Base-by-base conservation (phyloP, 2,797 vertebrate genomes). In the Tachyglossus aculeatus region DNA sequence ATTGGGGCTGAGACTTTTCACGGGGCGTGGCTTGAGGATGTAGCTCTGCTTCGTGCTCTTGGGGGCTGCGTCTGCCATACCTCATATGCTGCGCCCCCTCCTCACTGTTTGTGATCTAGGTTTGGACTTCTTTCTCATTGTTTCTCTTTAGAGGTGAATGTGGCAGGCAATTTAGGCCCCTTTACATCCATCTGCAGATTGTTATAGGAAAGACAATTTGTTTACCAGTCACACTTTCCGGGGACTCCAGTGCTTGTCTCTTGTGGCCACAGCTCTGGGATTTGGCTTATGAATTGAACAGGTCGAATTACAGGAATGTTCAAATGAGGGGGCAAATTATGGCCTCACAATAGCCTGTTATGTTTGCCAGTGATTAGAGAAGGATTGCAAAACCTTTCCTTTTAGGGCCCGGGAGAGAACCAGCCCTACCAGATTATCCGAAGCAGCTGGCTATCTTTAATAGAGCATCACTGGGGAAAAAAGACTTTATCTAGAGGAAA, bases 301-400 rank as follows among this genome's bases (percentile, higher is more conserved):
- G 11, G 83, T 84, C 77, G 86, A 79, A 86, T 53, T 76, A 73
- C 82, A 45, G 80, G 83, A 76, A 81, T 89, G 77, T 65, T 81
- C 80, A 81, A 81, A 70, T 87, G 86, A 88, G 75, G 84, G 85
- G 88, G 54, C 64, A 82, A 67, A 86, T 91, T 91, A 64, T 81
- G 59, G 81, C 71, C 83, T 78, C 62, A 87, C 77, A 89, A 74
- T 89, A 69, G 82, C 36, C 82, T 75, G 60, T 89, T 86, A 56
- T 62, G 78, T 74, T 50, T 50, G 68, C 64, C 36, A 65, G 77
- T 82, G 80, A 88, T 89, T 88, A 83, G 74, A 78, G 60, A 77
- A 71, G 67, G 34, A 79, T 50, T 36, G 37, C 61, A 78, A 78
- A 77, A 44, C 61, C 48, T 69, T 54, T 82, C 86, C 72, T 78